These are phyloP conservation scores for Gephyroberyx darwinii DNA, from an alignment of 2,797 vertebrate genomes.

Conservation along the genomic window DNA sequence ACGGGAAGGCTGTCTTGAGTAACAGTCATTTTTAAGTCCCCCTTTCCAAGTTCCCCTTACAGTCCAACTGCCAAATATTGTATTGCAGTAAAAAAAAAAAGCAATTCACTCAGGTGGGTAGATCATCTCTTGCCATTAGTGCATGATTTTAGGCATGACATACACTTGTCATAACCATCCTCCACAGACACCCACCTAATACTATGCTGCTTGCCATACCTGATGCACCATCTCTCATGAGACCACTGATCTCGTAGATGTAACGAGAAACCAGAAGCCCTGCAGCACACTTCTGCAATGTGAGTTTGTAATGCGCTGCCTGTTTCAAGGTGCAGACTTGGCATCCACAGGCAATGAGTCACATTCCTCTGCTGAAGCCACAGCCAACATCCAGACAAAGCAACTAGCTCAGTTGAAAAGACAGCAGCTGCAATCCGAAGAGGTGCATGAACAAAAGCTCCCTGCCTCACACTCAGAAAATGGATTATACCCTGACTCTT, in stretches of 20 bases:
- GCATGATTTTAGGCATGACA: no score
- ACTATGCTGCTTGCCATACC: no score
- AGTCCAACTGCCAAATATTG: no score
- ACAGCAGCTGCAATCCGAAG: not conserved
- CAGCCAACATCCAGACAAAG: constrained; percentile 1
- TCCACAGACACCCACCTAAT: no score
- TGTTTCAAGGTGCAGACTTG: not conserved
- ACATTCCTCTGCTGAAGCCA: constrained; percentile 1
- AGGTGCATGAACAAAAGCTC: not conserved
- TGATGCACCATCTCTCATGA: no score
- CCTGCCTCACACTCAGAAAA: not conserved
- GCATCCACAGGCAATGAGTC: constrained; percentile 7
- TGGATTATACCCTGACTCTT: no score
- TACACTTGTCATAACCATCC: no score
- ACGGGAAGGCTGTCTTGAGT: not conserved
- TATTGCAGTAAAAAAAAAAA: not conserved
- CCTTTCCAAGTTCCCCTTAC: not conserved
- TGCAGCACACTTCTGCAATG: not conserved
- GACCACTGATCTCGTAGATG: not conserved
- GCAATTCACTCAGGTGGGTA: not conserved
- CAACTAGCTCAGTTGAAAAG: not conserved
- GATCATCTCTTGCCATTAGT: not conserved
- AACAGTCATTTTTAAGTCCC: not conserved
- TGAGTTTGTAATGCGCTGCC: not conserved
- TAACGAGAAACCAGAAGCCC: not conserved